A percentile compares a stretch with the other conserved stretches of the same genome.
Conservation (phyloP, 2,113 vertebrate genomes). For the Cavia aperea region DNA sequence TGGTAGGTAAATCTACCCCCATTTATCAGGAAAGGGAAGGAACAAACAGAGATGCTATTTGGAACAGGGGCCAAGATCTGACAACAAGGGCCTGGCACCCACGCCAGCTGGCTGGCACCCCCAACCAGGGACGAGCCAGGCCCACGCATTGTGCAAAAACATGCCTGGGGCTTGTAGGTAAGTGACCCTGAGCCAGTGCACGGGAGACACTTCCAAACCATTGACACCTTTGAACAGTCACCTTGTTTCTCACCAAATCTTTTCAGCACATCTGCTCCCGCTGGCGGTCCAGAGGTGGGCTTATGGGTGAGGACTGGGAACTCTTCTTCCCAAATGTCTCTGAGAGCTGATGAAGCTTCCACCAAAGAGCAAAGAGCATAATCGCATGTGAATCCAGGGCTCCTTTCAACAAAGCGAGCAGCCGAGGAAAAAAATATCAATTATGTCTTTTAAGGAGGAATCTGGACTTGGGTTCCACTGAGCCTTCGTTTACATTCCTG, state of each 20-base stretch:
- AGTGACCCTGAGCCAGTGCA: not conserved
- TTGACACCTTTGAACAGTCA: not conserved
- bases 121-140: fast-evolving
- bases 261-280: not conserved
- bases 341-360: not conserved
- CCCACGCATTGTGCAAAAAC: fast-evolving
- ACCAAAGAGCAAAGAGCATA: not conserved
- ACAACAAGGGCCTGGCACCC: fast-evolving
- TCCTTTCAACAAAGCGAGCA: conserved; percentile 29
- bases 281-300: fast-evolving
- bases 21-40: not conserved
- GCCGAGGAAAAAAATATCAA: not conserved
- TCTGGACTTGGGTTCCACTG: not conserved
- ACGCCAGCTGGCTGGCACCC: fast-evolving
- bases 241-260: not conserved
- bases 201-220: not conserved
- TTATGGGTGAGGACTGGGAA: not conserved
- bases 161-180: fast-evolving
- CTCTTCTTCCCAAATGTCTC: not conserved
- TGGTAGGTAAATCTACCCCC: conserved; percentile 50
- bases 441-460: not conserved
- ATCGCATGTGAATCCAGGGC: not conserved
- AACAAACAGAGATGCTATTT: not conserved
- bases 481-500: not conserved
- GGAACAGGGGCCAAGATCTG: not conserved